phyloP scores from a whole-genome alignment of 1,140 invertebrate genomes.

The Caenorhabditis latens region DNA sequence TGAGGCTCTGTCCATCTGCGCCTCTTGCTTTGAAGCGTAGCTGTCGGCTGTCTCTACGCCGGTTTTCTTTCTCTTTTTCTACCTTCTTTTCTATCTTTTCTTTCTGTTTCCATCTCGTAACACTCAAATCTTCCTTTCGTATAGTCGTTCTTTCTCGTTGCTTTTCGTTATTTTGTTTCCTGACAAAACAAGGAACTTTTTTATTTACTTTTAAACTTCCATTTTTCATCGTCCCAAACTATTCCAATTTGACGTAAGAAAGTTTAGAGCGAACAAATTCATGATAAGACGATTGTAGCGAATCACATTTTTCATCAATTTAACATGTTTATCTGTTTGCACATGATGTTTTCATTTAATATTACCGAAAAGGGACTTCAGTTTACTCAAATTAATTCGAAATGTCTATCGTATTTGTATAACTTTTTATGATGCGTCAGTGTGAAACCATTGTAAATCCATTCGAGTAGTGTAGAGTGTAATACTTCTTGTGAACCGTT shows the following conservation, averaged over 20 bases:
- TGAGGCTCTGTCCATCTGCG: not conserved
- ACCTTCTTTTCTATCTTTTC: slow-evolving; percentile 26
- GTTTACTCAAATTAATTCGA: no score
- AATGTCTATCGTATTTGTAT: no score
- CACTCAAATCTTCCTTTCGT: slow-evolving; percentile 44
- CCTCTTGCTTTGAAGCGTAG: not conserved
- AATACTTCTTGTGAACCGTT: no score
- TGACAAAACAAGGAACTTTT: slow-evolving; percentile 8
- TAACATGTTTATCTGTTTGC: not conserved
- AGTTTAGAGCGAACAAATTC: not conserved
- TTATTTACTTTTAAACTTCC: not conserved
- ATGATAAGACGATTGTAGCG: not conserved
- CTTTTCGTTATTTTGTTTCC: slow-evolving; percentile 29
- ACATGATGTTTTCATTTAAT: not conserved
- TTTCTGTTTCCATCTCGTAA: slow-evolving; percentile 44
- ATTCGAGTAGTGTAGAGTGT: no score
- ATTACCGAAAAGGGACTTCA: not conserved
- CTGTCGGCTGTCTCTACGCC: not conserved
- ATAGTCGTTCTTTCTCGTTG: slow-evolving; percentile 43
- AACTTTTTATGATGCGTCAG: no score
- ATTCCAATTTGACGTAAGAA: not conserved
- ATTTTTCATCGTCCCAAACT: not conserved
- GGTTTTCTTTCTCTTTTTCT: slow-evolving; percentile 42
- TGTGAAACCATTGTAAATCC: no score
- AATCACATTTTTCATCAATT: not conserved